Percentiles rank a stretch among this genome's conserved stretches.
These are phyloP conservation scores for Drosophila nebulosa DNA, from an alignment of 1,140 invertebrate species.

Conservation along the genomic window DNA sequence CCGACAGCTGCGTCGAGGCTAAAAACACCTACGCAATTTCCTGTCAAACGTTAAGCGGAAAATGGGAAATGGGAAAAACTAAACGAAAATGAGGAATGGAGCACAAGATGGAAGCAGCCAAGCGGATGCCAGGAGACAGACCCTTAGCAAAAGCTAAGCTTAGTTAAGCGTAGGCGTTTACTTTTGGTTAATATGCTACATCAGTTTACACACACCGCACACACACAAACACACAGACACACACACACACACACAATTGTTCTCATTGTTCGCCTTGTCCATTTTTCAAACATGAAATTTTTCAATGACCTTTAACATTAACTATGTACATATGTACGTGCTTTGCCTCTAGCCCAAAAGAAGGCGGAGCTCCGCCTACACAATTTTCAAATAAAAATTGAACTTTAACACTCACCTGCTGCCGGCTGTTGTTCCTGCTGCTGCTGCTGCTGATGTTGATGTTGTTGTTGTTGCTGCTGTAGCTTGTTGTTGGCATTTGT, in stretches of 20 bases:
- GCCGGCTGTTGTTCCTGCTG: slow-evolving; percentile 55
- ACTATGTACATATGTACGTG: slow-evolving; percentile 25
- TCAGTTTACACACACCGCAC: background rate
- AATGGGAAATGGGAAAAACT: slow-evolving; percentile 57
- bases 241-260: background rate
- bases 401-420: slow-evolving; percentile 72
- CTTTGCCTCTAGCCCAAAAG: slow-evolving; percentile 5
- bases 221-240: slow-evolving; percentile 12
- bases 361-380: slow-evolving; percentile 42
- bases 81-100: slow-evolving; percentile 40
- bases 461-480: slow-evolving; percentile 42
- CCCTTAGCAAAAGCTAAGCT: slow-evolving; percentile 2
- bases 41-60: slow-evolving; percentile 64
- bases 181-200: slow-evolving; percentile 1
- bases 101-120: slow-evolving; percentile 32
- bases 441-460: slow-evolving; percentile 33
- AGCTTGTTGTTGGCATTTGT: slow-evolving; percentile 70
- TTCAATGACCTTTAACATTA: slow-evolving; percentile 74
- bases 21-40: slow-evolving; percentile 76
- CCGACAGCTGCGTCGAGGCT: slow-evolving; percentile 43
- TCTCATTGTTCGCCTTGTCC: slow-evolving; percentile 26
- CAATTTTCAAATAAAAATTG: slow-evolving; percentile 21
- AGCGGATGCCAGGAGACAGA: slow-evolving; percentile 29
- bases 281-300: slow-evolving; percentile 69
- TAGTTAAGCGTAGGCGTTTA: slow-evolving; percentile 6